These are phyloP conservation scores for Fistularia tabacaria DNA, from an alignment of 2,797 vertebrate species.

Conservation along the genomic window DNA sequence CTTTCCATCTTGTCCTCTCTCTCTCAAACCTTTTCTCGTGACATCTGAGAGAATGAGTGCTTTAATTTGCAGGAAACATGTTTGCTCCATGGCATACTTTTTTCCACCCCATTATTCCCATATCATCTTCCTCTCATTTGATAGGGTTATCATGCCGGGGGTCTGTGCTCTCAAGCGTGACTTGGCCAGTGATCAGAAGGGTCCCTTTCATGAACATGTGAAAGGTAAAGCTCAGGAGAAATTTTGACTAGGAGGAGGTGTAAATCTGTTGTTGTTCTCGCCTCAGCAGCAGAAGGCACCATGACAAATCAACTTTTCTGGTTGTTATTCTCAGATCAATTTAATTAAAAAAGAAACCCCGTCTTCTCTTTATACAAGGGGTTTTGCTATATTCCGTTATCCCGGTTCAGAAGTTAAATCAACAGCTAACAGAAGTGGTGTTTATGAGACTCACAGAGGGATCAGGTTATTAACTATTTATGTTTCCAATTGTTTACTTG, in stretches of 20 bases:
- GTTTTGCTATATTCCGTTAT: too few relatives aligned
- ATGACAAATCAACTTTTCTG: conserved; percentile 3
- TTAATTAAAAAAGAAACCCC: too few relatives aligned
- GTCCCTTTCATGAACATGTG: conserved; percentile 38
- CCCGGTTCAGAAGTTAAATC: too few relatives aligned
- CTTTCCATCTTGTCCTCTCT: conserved; percentile 41
- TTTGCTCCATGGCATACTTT: conserved; percentile 42
- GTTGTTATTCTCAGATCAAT: too few relatives aligned
- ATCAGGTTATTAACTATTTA: too few relatives aligned
- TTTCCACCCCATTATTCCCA: conserved; percentile 59
- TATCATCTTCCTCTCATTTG: conserved; percentile 58
- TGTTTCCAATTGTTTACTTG: too few relatives aligned
- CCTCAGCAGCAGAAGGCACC: conserved; percentile 16
- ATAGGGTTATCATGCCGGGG: conserved; percentile 47
- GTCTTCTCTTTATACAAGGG: too few relatives aligned
- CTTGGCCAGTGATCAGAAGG: conserved; percentile 44
- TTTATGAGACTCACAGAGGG: too few relatives aligned
- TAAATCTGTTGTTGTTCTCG: conserved; percentile 26
- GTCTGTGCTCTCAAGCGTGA: conserved; percentile 41
- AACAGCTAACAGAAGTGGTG: too few relatives aligned
- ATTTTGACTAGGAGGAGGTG: conserved; percentile 23
- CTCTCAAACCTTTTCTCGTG: conserved; percentile 49
- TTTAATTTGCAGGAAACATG: conserved; percentile 62
- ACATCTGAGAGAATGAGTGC: conserved; percentile 55
- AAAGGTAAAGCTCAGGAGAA: conserved; percentile 36